Evolutionary conservation across 92 coral and sea anemone genomes (phyloP).

Genomic region (Umimayanthus chanpuru): DNA sequence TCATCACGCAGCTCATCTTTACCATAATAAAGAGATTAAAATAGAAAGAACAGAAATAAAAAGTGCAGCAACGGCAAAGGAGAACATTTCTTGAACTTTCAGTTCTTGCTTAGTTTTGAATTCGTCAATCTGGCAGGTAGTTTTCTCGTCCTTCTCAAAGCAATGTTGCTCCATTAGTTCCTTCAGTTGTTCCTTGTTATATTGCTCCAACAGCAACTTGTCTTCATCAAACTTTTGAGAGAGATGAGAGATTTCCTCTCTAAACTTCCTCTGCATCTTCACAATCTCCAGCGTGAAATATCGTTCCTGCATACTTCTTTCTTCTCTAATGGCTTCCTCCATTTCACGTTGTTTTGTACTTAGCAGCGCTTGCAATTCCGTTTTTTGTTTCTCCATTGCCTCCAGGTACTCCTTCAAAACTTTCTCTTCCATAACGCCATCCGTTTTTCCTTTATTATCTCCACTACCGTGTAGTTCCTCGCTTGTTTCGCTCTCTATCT

Average conservation of each 20-base stretch:
- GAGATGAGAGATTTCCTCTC: conserved; percentile 28
- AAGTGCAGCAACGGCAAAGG: conserved; percentile 37
- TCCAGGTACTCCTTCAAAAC: not conserved
- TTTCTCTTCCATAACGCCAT: not conserved
- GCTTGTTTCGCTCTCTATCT: not conserved
- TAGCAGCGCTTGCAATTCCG: not conserved
- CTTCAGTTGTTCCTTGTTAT: conserved; percentile 12
- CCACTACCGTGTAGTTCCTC: not conserved
- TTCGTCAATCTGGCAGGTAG: conserved; percentile 29
- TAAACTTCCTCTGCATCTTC: conserved; percentile 31
- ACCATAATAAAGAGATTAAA: conserved; percentile 33
- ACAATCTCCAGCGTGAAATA: conserved; percentile 17
- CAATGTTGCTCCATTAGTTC: conserved; percentile 31
- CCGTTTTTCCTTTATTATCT: not conserved
- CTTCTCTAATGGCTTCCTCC: conserved; percentile 10
- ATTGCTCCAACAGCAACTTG: conserved; percentile 13
- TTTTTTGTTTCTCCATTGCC: not conserved
- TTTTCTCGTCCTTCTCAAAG: conserved; percentile 43
- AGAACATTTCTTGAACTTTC: conserved; percentile 30
- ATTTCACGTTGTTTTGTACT: conserved; percentile 22
- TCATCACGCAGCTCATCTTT: not conserved
- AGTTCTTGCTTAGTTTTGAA: conserved; percentile 16
- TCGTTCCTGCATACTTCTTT: conserved; percentile 25
- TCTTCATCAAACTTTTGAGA: conserved; percentile 31
- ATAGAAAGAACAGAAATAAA: conserved; percentile 35